phyloP scores from a whole-genome alignment of 2,797 vertebrate species.

The Periparus ater region DNA sequence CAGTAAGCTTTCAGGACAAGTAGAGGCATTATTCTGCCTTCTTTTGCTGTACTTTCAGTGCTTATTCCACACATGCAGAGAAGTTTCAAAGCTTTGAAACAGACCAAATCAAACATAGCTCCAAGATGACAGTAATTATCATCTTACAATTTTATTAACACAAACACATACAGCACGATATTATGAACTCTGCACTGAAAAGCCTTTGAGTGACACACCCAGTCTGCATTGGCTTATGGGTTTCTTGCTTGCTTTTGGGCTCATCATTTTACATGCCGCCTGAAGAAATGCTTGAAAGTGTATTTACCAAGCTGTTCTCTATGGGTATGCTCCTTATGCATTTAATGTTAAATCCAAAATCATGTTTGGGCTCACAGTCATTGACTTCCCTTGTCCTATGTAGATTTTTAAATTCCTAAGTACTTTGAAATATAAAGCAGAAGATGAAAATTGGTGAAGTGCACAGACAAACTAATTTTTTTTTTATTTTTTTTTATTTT shows the following conservation, averaged over 20 bases:
- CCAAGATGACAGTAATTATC: not conserved
- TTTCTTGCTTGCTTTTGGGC: not conserved
- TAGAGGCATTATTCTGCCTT: not conserved
- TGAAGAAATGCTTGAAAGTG: not conserved
- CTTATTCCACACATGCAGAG: not conserved
- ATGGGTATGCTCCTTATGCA: not conserved
- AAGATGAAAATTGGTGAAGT: not conserved
- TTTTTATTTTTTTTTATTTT: not conserved
- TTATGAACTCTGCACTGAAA: not conserved
- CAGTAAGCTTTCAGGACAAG: not conserved
- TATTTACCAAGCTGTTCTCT: not conserved
- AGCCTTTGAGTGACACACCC: not conserved
- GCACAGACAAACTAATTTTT: not conserved
- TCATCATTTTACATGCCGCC: not conserved
- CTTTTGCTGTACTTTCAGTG: not conserved
- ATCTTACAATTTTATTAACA: not conserved
- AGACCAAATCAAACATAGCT: not conserved
- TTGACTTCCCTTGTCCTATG: not conserved
- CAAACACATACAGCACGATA: not conserved
- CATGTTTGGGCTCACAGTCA: not conserved
- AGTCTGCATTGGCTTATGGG: not conserved
- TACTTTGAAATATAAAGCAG: not conserved
- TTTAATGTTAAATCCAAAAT: not conserved
- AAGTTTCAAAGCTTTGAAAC: not conserved
- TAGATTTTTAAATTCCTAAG: not conserved